Evolutionary conservation across 92 coral and sea anemone species (phyloP), one percentile per base, ranked within the genome.

Genomic region (Micromussa lordhowensis): DNA sequence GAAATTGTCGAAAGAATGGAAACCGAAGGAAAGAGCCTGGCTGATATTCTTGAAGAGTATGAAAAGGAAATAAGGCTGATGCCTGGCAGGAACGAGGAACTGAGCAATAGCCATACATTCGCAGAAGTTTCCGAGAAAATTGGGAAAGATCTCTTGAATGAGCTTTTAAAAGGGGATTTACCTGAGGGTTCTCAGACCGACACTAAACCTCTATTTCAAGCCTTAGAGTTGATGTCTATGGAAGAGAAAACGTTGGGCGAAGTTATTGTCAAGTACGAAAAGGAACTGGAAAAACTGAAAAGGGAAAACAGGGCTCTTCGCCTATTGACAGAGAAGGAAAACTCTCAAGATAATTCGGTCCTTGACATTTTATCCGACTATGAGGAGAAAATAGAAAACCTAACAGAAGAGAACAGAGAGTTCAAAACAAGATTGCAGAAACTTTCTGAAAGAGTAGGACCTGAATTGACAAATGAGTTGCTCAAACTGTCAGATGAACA

Each of bases 211-310:
- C 91, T 82, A 31, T 82, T 88, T 35, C 36, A 83, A 70, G 96
- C 90, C 15, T 70, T 86, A 28, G 36, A 68, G 58, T 59, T 82
- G 48, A 94, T 94, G 96, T 81, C 77, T n/a, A 40, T 64, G 13
- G 77, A 82, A 40, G 78, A 78, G 53, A 84, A 91, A 40, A 84
- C 90, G 5, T 90, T 94, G 66, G 94, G 71, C 21, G 91, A 91
- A 53, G 93, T 94, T 69, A 69, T 94, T 26, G 74, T 82, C 48
- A 80, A 48, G 21, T 91, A 94, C 28, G 96, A 94, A 82, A 74
- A 83, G 9, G 85, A 84, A 44, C 87, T 77, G 75, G 89, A 11
- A 53, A 86, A 49, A 53, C 68, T 80, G 68, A 90, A 61, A 78
- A 73, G 85, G 54, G 88, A 78, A 79, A 90, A 75, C 64, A 86